Conservation (phyloP, 2,888 invertebrate species). For the Troides aeacus region DNA sequence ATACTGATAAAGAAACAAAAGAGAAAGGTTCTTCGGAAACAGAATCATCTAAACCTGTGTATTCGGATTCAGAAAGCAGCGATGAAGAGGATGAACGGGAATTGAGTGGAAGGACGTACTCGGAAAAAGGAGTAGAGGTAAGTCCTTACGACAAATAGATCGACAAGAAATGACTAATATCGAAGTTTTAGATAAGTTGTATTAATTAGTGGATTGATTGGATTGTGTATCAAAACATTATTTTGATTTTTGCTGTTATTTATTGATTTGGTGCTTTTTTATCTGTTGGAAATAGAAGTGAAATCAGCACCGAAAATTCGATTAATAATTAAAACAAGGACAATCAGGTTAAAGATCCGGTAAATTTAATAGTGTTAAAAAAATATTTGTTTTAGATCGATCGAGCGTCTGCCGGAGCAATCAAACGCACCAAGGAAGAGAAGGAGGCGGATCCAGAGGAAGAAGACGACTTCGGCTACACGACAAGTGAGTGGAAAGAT, state of each 20-base stretch:
- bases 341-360: not conserved
- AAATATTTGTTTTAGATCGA: slow-evolving; percentile 83
- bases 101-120: slow-evolving; percentile 88
- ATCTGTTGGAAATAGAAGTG: too few relatives aligned
- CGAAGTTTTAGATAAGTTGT: too few relatives aligned
- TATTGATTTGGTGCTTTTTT: too few relatives aligned
- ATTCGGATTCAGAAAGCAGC: slow-evolving; percentile 81
- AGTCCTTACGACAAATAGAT: not conserved
- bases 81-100: slow-evolving; percentile 88
- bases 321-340: not conserved
- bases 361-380: too few relatives aligned
- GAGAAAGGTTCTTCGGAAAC: slow-evolving; percentile 39
- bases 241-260: too few relatives aligned
- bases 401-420: slow-evolving; percentile 91
- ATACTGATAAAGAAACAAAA: slow-evolving; percentile 48
- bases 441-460: slow-evolving; percentile 89
- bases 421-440: slow-evolving; percentile 88
- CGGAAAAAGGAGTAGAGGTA: slow-evolving; percentile 88
- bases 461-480: slow-evolving; percentile 96
- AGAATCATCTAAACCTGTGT: slow-evolving; percentile 60
- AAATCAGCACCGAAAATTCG: too few relatives aligned
- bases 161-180: too few relatives aligned
- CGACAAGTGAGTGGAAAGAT: slow-evolving; percentile 88
- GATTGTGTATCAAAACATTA: too few relatives aligned
- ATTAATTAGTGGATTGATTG: too few relatives aligned